Conservation (phyloP, 2,888 invertebrate genomes). For the Agrilus cyanescens region DNA sequence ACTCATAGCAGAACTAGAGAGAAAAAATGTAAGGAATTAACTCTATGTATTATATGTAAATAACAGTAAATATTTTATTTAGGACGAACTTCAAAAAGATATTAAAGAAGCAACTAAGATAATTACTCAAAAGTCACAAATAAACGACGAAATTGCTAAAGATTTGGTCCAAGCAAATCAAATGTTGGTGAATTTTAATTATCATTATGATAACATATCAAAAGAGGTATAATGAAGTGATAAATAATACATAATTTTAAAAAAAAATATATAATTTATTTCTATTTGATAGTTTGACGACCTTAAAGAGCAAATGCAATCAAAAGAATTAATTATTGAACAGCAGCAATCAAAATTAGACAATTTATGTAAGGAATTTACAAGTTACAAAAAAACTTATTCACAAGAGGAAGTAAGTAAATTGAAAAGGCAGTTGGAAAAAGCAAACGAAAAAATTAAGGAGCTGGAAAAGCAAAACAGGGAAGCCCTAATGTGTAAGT, state of each 20-base stretch:
- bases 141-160: constrained; percentile 30
- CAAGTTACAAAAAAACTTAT: constrained; percentile 23
- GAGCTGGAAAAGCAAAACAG: constrained; percentile 28
- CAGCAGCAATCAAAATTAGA: constrained; percentile 20
- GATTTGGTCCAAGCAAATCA: constrained; percentile 34
- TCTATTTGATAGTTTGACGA: constrained; percentile 19
- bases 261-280: too few species aligned
- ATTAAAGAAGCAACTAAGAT: constrained; percentile 28
- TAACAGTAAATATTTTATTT: constrained; percentile 8
- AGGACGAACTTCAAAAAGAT: constrained; percentile 28
- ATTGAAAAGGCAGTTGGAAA: constrained; percentile 21
- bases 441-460: constrained; percentile 20
- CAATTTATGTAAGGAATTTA: constrained; percentile 24
- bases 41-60: too few species aligned
- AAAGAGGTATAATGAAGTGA: constrained; percentile 21
- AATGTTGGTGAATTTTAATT: constrained; percentile 32
- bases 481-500: constrained; percentile 29
- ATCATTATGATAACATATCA: constrained; percentile 27
- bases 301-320: constrained; percentile 13
- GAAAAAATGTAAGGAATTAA: constrained; percentile 21
- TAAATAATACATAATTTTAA: neutral
- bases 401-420: constrained; percentile 23
- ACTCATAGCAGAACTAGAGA: constrained; percentile 19
- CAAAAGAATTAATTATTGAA: constrained; percentile 22
- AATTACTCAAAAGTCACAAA: constrained; percentile 29